Conservation (phyloP, 2,113 vertebrate species). For the Pelobates fuscus region DNA sequence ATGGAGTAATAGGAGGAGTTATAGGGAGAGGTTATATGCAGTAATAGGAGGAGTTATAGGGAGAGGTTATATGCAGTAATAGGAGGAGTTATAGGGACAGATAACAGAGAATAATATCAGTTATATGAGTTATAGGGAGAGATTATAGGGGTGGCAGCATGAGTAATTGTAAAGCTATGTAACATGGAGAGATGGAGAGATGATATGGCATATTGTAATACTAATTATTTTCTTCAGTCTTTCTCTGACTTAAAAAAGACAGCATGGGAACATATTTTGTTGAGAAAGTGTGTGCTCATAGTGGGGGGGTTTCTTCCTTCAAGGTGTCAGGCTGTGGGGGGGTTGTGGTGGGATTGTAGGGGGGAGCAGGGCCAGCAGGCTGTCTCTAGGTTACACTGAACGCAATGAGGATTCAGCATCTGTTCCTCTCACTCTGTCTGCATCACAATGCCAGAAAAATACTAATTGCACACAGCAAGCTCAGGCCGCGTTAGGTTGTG, state of each 20-base stretch:
- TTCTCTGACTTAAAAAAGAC: conserved; percentile 27
- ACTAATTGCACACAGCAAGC: conserved; percentile 61
- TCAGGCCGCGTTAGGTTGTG: conserved; percentile 29
- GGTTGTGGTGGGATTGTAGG: conserved; percentile 54
- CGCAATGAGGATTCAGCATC: conserved; percentile 76
- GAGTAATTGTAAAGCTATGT: too few relatives aligned
- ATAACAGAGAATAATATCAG: too few relatives aligned
- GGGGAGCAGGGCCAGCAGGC: conserved; percentile 77
- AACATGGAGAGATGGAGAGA: too few relatives aligned
- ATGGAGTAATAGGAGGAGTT: too few relatives aligned
- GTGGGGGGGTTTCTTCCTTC: conserved; percentile 52
- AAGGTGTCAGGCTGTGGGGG: conserved; percentile 48
- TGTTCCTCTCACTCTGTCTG: conserved; percentile 76
- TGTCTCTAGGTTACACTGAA: conserved; percentile 83
- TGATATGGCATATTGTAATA: conserved; percentile 52
- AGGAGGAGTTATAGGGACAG: too few relatives aligned
- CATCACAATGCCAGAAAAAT: conserved; percentile 78
- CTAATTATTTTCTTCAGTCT: conserved; percentile 67
- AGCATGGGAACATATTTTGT: conserved; percentile 41
- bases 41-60: too few relatives aligned
- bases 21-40: too few relatives aligned
- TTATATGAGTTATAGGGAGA: too few relatives aligned
- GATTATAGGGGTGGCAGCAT: too few relatives aligned
- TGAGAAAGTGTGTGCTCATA: conserved; percentile 58
- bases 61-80: too few relatives aligned